phyloP scores from a whole-genome alignment of 2,797 vertebrate species.

The Parauchenoglanis ngamensis region DNA sequence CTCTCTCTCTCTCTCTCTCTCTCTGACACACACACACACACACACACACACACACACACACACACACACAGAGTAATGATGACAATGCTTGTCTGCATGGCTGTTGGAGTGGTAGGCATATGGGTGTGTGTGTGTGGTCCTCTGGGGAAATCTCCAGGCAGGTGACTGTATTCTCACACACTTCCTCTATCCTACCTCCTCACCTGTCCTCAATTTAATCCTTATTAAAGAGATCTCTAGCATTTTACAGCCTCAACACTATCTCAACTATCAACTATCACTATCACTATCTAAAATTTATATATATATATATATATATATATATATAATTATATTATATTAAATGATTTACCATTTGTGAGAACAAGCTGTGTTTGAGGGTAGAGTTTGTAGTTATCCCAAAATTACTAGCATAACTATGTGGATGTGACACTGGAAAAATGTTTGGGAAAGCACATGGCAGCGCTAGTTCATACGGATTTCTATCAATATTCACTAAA shows the following conservation, averaged over 20 bases:
- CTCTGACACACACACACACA: background rate
- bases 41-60: constrained; percentile 12
- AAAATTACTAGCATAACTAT: background rate
- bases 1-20: background rate
- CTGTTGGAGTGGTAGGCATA: background rate
- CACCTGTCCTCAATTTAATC: constrained; percentile 19
- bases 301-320: no score
- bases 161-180: constrained; percentile 1
- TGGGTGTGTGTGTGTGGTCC: background rate
- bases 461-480: background rate
- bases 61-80: background rate
- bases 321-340: no score
- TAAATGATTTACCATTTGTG: background rate
- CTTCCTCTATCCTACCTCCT: background rate
- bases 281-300: no score
- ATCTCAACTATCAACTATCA: no score
- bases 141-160: constrained; percentile 13
- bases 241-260: background rate
- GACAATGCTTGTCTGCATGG: constrained; percentile 19
- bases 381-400: background rate
- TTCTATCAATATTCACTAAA: background rate
- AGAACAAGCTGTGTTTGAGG: background rate
- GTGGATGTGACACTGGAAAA: background rate
- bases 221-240: constrained; percentile 1
- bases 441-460: background rate